phyloP scores from a whole-genome alignment of 2,797 vertebrate species.

The Parauchenoglanis ngamensis region DNA sequence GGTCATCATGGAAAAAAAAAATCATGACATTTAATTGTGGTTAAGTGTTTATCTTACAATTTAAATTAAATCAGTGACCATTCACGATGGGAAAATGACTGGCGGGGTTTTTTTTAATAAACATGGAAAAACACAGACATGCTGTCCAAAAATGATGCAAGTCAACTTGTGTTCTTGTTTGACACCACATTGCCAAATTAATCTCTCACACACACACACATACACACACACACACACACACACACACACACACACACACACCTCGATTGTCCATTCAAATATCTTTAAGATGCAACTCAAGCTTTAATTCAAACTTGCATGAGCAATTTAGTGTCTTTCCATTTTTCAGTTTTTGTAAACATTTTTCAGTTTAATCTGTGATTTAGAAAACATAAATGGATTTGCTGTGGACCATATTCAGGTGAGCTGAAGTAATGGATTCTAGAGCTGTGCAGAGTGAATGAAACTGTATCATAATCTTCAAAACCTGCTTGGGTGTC shows the following conservation, averaged over 20 bases:
- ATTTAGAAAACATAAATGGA: background rate
- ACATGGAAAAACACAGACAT: background rate
- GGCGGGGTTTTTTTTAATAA: background rate
- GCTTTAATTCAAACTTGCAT: background rate
- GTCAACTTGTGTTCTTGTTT: background rate
- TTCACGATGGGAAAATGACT: background rate
- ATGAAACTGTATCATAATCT: slow-evolving; percentile 3
- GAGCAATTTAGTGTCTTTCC: background rate
- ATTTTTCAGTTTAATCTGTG: background rate
- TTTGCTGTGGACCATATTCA: background rate
- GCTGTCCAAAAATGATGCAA: background rate
- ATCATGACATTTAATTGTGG: background rate
- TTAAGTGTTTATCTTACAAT: slow-evolving; percentile 14
- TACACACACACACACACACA: background rate
- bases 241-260: background rate
- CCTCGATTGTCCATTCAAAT: background rate
- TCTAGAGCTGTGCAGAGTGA: background rate
- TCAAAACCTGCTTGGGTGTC: slow-evolving; percentile 12
- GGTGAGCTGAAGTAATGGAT: background rate
- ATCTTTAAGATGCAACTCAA: background rate
- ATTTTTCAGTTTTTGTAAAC: too few relatives aligned
- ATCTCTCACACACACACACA: background rate
- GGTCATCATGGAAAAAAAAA: background rate
- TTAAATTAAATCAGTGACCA: background rate
- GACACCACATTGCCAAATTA: background rate